Percentiles rank a stretch among this genome's conserved stretches.
Conservation (phyloP, 2,113 vertebrate species). For the Tamias sibiricus region DNA sequence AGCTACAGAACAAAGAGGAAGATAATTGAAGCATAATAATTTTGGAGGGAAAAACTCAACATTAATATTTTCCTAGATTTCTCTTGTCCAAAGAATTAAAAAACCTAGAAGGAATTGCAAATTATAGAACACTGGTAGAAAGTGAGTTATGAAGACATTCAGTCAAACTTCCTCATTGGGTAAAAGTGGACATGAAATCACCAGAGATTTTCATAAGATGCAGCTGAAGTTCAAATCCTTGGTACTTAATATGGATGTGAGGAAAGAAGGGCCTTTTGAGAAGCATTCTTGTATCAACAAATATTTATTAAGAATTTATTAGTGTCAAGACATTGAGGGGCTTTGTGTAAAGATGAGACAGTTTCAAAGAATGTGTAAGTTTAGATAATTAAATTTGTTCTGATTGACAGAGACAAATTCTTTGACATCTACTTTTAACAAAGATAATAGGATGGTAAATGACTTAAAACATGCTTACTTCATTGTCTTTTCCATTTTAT, state of each 20-base stretch:
- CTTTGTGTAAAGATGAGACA: constrained; percentile 7
- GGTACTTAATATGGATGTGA: not conserved
- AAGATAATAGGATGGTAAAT: not conserved
- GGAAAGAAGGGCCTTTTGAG: not conserved
- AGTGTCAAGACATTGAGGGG: not conserved
- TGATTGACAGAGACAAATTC: not conserved
- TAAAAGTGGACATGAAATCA: not conserved
- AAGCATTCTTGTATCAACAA: not conserved
- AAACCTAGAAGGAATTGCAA: not conserved
- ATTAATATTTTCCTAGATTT: not conserved
- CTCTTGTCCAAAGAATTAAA: constrained; percentile 4
- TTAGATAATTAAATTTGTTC: not conserved
- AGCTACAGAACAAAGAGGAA: not conserved
- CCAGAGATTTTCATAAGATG: not conserved
- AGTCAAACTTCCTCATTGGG: not conserved
- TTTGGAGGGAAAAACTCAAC: not conserved
- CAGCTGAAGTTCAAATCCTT: not conserved
- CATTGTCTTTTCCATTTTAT: constrained; percentile 28
- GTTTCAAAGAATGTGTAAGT: not conserved
- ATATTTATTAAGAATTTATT: constrained; percentile 44
- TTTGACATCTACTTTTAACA: not conserved
- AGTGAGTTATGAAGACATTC: not conserved
- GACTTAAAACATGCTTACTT: not conserved
- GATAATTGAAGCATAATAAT: not conserved
- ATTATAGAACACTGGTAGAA: not conserved